Evolutionary conservation across 2,113 vertebrate species (phyloP).

Genomic region (Echinops telfairi): DNA sequence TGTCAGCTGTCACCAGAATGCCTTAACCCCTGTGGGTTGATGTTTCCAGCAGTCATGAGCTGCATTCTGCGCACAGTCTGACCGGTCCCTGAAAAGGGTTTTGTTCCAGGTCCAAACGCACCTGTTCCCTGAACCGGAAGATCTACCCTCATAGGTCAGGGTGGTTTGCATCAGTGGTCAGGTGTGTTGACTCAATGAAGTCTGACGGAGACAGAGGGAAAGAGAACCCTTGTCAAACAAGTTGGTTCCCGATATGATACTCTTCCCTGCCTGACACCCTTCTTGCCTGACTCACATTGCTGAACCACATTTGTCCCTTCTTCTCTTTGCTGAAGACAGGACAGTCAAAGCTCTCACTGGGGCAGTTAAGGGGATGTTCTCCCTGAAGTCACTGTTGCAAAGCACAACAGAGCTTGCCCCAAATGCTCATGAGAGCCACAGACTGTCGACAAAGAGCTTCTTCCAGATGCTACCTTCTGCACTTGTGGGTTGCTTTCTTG

Average conservation of each 20-base stretch:
- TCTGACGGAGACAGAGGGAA: conserved; percentile 12
- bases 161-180: neutral
- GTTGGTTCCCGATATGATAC: neutral
- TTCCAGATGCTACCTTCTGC: conserved; percentile 26
- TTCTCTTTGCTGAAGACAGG: conserved; percentile 32
- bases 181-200: conserved; percentile 22
- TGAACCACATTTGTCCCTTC: neutral
- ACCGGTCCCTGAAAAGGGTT: neutral
- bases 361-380: neutral
- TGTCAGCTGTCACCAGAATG: neutral
- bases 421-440: neutral
- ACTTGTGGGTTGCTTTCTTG: conserved; percentile 27
- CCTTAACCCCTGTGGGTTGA: neutral
- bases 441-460: neutral
- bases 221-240: neutral
- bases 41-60: no score
- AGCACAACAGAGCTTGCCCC: neutral
- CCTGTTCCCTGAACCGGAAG: neutral
- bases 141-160: neutral
- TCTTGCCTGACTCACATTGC: neutral
- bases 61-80: neutral
- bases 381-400: neutral
- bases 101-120: neutral
- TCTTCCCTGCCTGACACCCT: neutral
- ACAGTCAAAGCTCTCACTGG: conserved; percentile 24